A percentile compares a stretch with the other conserved stretches of the same genome.
These are phyloP conservation scores for Saguinus oedipus DNA, from an alignment of 2,797 vertebrate species.

Conservation along the genomic window DNA sequence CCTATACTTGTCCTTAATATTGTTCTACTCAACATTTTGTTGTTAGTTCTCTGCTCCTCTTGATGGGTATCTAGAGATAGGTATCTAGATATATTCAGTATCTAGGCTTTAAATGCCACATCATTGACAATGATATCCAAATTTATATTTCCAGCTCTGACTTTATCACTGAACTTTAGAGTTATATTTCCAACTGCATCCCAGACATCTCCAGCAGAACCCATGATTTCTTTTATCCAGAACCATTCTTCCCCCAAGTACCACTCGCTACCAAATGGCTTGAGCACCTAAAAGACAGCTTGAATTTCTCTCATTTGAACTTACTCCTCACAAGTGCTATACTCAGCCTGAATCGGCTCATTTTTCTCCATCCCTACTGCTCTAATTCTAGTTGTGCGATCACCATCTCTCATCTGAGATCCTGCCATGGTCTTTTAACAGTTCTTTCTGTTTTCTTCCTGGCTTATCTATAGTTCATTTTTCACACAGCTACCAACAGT, in stretches of 20 bases:
- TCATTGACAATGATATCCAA: not conserved
- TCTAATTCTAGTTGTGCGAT: no score
- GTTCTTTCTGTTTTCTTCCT: slow-evolving; percentile 22
- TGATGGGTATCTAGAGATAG: not conserved
- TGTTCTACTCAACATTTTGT: not conserved
- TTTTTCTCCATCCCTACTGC: not conserved
- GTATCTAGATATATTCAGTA: not conserved
- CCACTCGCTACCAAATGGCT: not conserved
- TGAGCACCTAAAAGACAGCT: not conserved
- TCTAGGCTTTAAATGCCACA: not conserved
- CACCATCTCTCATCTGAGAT: not conserved
- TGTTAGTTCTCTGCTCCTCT: not conserved
- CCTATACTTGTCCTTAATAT: not conserved
- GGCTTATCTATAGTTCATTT: not conserved
- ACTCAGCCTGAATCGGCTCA: not conserved
- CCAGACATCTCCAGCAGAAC: not conserved
- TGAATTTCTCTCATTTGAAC: not conserved
- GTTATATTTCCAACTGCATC: not conserved
- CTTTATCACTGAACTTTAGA: not conserved
- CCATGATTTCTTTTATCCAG: not conserved
- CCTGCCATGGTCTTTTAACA: not conserved
- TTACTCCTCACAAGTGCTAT: not conserved
- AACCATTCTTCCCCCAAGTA: not conserved
- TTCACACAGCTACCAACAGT: not conserved
- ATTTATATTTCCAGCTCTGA: not conserved